A percentile compares a stretch with the other conserved stretches of the same genome.
These are phyloP conservation scores for Toxotes lorentzi DNA, from an alignment of 2,797 vertebrate genomes.

Conservation along the genomic window DNA sequence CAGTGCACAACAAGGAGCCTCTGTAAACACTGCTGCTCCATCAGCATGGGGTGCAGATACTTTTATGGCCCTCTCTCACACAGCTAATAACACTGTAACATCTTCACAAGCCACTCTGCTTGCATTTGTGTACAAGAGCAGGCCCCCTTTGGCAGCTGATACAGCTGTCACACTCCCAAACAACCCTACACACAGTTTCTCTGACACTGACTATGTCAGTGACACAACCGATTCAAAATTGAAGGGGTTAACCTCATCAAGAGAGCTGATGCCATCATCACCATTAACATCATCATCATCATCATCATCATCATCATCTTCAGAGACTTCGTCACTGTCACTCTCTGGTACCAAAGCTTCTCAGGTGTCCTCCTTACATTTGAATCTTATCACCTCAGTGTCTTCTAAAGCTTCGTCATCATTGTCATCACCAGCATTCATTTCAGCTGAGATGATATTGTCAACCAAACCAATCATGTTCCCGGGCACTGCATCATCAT, in stretches of 20 bases:
- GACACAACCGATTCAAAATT: conserved; percentile 17
- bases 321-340: conserved; percentile 1
- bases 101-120: conserved; percentile 37
- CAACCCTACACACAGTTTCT: conserved; percentile 15
- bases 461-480: conserved; percentile 19
- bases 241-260: conserved; percentile 9
- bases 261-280: conserved; percentile 14
- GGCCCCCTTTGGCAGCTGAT: conserved; percentile 21
- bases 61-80: conserved; percentile 27
- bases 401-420: conserved; percentile 14
- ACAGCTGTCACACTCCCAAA: conserved; percentile 35
- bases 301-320: conserved; percentile 23
- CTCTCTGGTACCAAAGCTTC: conserved; percentile 8
- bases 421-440: conserved; percentile 1
- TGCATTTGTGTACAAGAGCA: conserved; percentile 16
- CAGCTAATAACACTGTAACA: conserved; percentile 47
- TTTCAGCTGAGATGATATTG: conserved; percentile 3
- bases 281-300: background rate
- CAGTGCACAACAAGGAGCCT: conserved; percentile 14
- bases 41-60: conserved; percentile 40
- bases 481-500: conserved; percentile 19
- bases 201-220: background rate
- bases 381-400: conserved; percentile 5
- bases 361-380: conserved; percentile 24
- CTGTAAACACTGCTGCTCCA: conserved; percentile 40